Percentiles rank a stretch among this genome's conserved stretches.
phyloP scores from a whole-genome alignment of 2,797 vertebrate genomes.

The Mareca penelope region DNA sequence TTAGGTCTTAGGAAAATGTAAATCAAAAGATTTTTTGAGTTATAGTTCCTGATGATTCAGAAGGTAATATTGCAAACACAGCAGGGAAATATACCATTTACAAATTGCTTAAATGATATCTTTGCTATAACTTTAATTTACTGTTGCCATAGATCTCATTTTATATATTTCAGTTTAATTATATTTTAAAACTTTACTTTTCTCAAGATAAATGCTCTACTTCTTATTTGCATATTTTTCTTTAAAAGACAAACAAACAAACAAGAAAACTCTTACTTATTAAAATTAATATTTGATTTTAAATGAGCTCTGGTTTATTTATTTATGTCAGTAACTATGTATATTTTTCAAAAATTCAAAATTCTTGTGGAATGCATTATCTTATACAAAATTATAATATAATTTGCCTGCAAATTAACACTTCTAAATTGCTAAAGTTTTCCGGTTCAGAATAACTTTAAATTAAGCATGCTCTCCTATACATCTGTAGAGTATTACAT shows the following conservation, averaged over 20 bases:
- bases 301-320: slow-evolving; percentile 7
- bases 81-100: slow-evolving; percentile 76
- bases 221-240: slow-evolving; percentile 61
- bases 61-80: slow-evolving; percentile 79
- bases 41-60: slow-evolving; percentile 77
- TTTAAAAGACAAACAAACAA: no score
- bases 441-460: slow-evolving; percentile 29
- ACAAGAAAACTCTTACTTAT: no score
- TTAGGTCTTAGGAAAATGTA: slow-evolving; percentile 75
- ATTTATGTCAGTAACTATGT: not conserved
- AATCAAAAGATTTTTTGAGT: slow-evolving; percentile 78
- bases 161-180: slow-evolving; percentile 77
- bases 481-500: not conserved
- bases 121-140: slow-evolving; percentile 80
- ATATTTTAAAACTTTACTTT: slow-evolving; percentile 76
- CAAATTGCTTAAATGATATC: slow-evolving; percentile 81
- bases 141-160: slow-evolving; percentile 73
- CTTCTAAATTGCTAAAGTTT: slow-evolving; percentile 17
- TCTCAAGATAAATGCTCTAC: slow-evolving; percentile 69
- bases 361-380: slow-evolving; percentile 14
- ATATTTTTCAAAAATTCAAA: slow-evolving; percentile 4
- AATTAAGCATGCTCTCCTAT: not conserved
- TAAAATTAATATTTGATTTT: slow-evolving; percentile 14
- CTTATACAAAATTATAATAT: slow-evolving; percentile 23
- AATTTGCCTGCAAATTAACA: slow-evolving; percentile 45